Evolutionary conservation across 2,113 vertebrate species (phyloP).

Genomic region (Oreamnos americanus): DNA sequence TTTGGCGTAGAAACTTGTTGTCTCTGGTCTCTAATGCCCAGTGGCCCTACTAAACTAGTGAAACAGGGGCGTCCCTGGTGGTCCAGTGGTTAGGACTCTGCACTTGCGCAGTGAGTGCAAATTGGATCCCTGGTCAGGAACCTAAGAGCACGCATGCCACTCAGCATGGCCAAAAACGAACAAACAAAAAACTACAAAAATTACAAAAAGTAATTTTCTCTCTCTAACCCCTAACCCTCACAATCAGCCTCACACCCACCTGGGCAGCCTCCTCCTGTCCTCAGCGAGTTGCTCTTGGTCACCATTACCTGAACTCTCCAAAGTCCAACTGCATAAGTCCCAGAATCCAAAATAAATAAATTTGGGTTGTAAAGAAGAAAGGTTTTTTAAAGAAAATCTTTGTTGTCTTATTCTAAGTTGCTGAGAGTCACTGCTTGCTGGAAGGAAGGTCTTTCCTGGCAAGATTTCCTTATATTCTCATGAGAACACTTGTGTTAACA

Average conservation of each 20-base stretch:
- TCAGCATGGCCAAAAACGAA: background rate
- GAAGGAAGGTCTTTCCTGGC: background rate
- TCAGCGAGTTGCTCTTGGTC: background rate
- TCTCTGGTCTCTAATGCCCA: background rate
- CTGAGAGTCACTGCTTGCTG: background rate
- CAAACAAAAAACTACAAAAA: background rate
- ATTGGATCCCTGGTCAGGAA: background rate
- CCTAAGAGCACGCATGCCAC: background rate
- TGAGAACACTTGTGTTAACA: background rate
- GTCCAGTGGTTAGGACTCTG: background rate
- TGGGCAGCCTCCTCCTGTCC: background rate
- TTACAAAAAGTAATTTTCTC: background rate
- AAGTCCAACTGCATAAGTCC: background rate
- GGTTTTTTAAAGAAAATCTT: background rate
- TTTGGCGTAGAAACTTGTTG: background rate
- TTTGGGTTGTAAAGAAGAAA: background rate
- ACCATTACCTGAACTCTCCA: background rate
- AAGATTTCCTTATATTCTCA: background rate
- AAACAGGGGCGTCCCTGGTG: background rate
- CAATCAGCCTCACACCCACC: background rate
- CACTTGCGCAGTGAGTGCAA: accelerated
- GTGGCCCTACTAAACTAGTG: background rate
- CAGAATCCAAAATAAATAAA: background rate
- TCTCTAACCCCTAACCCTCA: background rate
- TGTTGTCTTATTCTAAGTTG: background rate